Evolutionary conservation across 64 coral and sea anemone genomes (phyloP).

Genomic region (Dendrophyllia cribrosa): DNA sequence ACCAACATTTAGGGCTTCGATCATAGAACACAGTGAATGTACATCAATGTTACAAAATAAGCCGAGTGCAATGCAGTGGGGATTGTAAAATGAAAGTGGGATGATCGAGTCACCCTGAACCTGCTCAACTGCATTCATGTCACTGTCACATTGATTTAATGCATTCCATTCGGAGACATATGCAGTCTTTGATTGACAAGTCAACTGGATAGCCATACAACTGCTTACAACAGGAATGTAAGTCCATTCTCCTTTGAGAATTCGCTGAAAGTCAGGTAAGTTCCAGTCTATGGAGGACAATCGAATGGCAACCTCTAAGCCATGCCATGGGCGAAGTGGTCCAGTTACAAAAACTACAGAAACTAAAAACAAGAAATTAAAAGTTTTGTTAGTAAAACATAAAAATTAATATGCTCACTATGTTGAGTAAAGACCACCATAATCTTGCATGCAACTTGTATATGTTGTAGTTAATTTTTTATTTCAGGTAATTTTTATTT

Average conservation of each 20-base stretch:
- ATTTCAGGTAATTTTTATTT: too few species aligned
- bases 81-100: neutral
- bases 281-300: conserved; percentile 38
- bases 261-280: neutral
- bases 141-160: neutral
- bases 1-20: conserved; percentile 33
- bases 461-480: too few species aligned
- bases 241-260: conserved; percentile 21
- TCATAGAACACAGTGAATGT: conserved; percentile 58
- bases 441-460: too few species aligned
- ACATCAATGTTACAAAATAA: conserved; percentile 9
- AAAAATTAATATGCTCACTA: neutral
- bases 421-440: too few species aligned
- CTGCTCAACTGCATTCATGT: neutral
- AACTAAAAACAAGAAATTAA: conserved; percentile 10
- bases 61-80: conserved; percentile 44
- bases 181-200: conserved; percentile 1
- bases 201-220: conserved; percentile 32
- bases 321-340: conserved; percentile 40
- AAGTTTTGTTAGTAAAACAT: neutral
- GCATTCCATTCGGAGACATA: neutral
- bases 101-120: neutral
- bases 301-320: conserved; percentile 49
- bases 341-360: conserved; percentile 13
- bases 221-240: neutral